phyloP scores from a whole-genome alignment of 2,888 invertebrate species.

The Eupithecia abbreviata region DNA sequence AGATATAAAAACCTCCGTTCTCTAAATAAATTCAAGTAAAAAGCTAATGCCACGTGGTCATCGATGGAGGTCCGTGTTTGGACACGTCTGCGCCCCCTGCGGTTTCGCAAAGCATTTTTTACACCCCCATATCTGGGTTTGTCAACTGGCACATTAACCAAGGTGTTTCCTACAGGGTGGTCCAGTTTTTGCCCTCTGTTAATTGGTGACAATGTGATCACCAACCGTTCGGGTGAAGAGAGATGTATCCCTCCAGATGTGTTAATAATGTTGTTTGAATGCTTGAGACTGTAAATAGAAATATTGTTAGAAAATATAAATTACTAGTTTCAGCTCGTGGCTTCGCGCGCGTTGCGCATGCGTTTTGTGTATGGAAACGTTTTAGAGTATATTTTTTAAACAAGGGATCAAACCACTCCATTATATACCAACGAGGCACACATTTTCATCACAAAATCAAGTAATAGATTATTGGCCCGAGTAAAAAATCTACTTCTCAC shows the following conservation, averaged over 20 bases:
- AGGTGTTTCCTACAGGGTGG: conserved; percentile 78
- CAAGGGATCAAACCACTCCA: no score
- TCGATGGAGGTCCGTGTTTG: conserved; percentile 72
- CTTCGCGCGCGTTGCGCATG: no score
- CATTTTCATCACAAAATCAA: no score
- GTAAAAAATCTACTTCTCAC: no score
- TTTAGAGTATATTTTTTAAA: no score
- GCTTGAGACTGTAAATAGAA: conserved; percentile 26
- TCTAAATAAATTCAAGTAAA: conserved; percentile 16
- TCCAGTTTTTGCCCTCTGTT: conserved; percentile 73
- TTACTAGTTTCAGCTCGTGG: background rate
- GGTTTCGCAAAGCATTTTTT: conserved; percentile 70
- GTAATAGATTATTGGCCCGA: no score
- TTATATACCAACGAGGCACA: no score
- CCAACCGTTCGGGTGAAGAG: conserved; percentile 72
- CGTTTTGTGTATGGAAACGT: no score
- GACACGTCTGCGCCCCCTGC: conserved; percentile 75
- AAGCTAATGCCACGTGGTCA: conserved; percentile 56
- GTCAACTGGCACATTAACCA: conserved; percentile 81
- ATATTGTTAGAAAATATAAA: conserved; percentile 17
- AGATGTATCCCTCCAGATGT: conserved; percentile 79
- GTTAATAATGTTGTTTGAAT: conserved; percentile 52
- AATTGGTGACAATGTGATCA: conserved; percentile 82
- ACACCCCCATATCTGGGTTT: conserved; percentile 66
- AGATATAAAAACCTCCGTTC: background rate